phyloP scores from a whole-genome alignment of 2,888 invertebrate species.

The Drosophila leonis region DNA sequence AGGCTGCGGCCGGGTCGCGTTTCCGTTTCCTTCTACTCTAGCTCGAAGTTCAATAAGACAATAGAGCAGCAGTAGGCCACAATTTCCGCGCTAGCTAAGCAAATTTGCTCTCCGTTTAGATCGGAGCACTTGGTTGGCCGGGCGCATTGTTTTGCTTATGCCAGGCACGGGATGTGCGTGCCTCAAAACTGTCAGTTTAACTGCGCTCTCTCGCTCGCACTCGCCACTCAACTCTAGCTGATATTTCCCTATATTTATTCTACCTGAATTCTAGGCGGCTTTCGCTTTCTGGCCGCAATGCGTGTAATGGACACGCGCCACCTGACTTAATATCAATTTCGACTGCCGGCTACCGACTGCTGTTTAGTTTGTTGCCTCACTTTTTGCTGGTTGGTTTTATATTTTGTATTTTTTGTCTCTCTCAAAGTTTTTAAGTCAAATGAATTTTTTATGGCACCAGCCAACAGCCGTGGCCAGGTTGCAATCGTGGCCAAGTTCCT shows the following conservation, averaged over 20 bases:
- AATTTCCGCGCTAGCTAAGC: slow-evolving; percentile 71
- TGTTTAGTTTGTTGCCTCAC: slow-evolving; percentile 27
- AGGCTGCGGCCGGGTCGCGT: slow-evolving; percentile 28
- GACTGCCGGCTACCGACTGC: slow-evolving; percentile 16
- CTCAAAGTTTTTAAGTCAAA: slow-evolving; percentile 76
- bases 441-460: slow-evolving; percentile 75
- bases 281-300: slow-evolving; percentile 66
- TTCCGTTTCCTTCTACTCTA: slow-evolving; percentile 57
- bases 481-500: slow-evolving; percentile 42
- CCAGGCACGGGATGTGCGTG: slow-evolving; percentile 69
- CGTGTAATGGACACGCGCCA: slow-evolving; percentile 81
- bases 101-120: slow-evolving; percentile 45
- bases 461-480: slow-evolving; percentile 33
- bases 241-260: background rate
- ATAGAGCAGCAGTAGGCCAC: slow-evolving; percentile 54
- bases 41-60: slow-evolving; percentile 57
- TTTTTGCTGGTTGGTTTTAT: slow-evolving; percentile 24
- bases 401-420: slow-evolving; percentile 36
- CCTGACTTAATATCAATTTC: slow-evolving; percentile 81
- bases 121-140: background rate
- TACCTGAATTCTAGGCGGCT: slow-evolving; percentile 50
- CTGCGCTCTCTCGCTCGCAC: slow-evolving; percentile 5
- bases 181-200: slow-evolving; percentile 69
- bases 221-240: background rate
- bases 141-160: slow-evolving; percentile 64